These are phyloP conservation scores for Alethe diademata DNA, from an alignment of 2,113 vertebrate genomes.

Conservation along the genomic window DNA sequence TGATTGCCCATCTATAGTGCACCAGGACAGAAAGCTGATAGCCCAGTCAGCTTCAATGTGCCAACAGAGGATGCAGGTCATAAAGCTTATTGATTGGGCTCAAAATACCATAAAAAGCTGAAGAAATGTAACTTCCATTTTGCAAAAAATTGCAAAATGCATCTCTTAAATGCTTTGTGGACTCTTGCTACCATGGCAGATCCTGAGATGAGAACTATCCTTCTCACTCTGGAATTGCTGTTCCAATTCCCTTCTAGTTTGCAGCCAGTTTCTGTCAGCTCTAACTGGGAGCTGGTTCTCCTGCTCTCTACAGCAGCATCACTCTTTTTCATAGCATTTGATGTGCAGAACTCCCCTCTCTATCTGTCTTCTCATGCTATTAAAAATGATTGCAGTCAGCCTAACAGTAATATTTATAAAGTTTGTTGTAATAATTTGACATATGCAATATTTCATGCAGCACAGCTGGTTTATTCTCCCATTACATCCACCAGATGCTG, in stretches of 20 bases:
- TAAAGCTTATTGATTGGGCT: slow-evolving; percentile 35
- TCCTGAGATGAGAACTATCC: not conserved
- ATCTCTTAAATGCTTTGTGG: not conserved
- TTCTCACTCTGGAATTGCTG: not conserved
- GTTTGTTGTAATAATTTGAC: slow-evolving; percentile 22
- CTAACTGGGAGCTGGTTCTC: not conserved
- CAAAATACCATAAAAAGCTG: slow-evolving; percentile 19
- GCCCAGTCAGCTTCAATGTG: slow-evolving; percentile 6
- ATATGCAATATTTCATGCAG: slow-evolving; percentile 19
- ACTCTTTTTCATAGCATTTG: not conserved
- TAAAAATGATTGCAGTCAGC: not conserved
- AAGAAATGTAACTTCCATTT: slow-evolving; percentile 37
- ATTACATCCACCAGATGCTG: not conserved
- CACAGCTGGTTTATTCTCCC: not conserved
- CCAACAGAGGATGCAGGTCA: not conserved
- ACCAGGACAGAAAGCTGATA: not conserved
- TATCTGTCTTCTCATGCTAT: not conserved
- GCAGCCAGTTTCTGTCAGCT: not conserved
- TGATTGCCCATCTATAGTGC: slow-evolving; percentile 11
- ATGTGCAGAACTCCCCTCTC: not conserved
- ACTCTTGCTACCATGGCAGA: not conserved
- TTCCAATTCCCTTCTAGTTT: not conserved
- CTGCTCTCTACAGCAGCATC: not conserved
- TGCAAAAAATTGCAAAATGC: not conserved
- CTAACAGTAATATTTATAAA: not conserved